Percentiles rank a stretch among this genome's conserved stretches.
phyloP scores from a whole-genome alignment of 2,888 invertebrate genomes.

The Agonopterix arenella region DNA sequence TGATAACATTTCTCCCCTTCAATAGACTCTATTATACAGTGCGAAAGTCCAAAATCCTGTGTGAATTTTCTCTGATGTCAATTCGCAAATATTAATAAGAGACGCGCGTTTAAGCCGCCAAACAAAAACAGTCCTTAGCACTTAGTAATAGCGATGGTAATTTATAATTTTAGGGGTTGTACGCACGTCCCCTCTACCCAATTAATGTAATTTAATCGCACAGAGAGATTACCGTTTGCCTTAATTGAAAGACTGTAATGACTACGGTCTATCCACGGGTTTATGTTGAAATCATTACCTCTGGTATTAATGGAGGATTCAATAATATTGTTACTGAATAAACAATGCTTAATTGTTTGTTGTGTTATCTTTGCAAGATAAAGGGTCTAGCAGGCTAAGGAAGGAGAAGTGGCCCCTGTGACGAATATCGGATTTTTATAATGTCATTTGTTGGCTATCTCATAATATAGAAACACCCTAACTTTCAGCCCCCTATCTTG shows the following conservation, averaged over 20 bases:
- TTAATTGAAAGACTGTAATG: conserved; percentile 70
- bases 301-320: conserved; percentile 13
- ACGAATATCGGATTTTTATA: too few species aligned
- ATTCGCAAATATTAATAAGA: conserved; percentile 63
- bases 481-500: too few species aligned
- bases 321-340: too few species aligned
- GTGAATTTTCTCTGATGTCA: conserved; percentile 28
- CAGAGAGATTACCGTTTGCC: conserved; percentile 62
- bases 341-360: too few species aligned
- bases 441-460: too few species aligned
- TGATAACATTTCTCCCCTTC: conserved; percentile 9
- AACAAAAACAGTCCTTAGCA: conserved; percentile 30
- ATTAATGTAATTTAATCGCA: conserved; percentile 74
- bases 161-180: conserved; percentile 16
- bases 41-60: conserved; percentile 26
- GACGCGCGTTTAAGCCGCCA: conserved; percentile 20
- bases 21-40: conserved; percentile 21
- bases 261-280: conserved; percentile 19
- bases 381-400: too few species aligned
- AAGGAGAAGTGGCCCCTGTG: too few species aligned
- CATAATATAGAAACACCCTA: too few species aligned
- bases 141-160: conserved; percentile 18
- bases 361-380: too few species aligned
- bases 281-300: conserved; percentile 14
- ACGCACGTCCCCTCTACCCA: conserved; percentile 50